A percentile compares a stretch with the other conserved stretches of the same genome.
Evolutionary conservation across 2,888 invertebrate species (phyloP).

Genomic region (Brenthis ino): DNA sequence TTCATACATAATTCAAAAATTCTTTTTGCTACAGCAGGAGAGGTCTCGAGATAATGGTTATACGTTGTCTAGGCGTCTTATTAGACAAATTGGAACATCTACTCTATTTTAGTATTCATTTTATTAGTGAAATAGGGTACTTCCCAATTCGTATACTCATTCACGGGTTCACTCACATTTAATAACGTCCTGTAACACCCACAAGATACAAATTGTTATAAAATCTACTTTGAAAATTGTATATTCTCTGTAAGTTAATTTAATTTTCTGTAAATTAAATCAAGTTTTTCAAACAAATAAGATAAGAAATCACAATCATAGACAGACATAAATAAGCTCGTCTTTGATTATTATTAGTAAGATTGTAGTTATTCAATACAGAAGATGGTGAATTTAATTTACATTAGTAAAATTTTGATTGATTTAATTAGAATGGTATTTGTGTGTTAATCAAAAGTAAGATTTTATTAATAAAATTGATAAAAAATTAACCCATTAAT

Average conservation of each 20-base stretch:
- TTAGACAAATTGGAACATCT: conserved; percentile 29
- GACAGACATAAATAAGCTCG: too few relatives aligned
- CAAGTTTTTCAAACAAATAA: too few relatives aligned
- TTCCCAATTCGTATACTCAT: conserved; percentile 41
- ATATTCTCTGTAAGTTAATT: neutral
- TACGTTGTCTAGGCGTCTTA: conserved; percentile 12
- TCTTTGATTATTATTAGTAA: too few relatives aligned
- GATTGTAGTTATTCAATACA: too few relatives aligned
- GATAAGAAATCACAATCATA: too few relatives aligned
- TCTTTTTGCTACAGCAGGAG: neutral
- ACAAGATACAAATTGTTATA: conserved; percentile 32
- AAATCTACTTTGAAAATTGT: conserved; percentile 7
- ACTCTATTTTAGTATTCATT: conserved; percentile 38
- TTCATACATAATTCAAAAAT: conserved; percentile 1
- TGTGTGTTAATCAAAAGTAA: too few relatives aligned
- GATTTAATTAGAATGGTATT: too few relatives aligned
- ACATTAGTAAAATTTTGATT: too few relatives aligned
- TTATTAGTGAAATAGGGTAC: conserved; percentile 45
- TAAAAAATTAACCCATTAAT: neutral
- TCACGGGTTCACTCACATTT: conserved; percentile 35
- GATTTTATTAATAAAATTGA: neutral
- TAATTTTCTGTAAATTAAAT: neutral
- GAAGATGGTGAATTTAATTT: too few relatives aligned
- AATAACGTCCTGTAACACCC: conserved; percentile 40
- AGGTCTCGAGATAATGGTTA: neutral